Conservation (phyloP, 2,888 invertebrate species). For the Horisme vitalbata region DNA sequence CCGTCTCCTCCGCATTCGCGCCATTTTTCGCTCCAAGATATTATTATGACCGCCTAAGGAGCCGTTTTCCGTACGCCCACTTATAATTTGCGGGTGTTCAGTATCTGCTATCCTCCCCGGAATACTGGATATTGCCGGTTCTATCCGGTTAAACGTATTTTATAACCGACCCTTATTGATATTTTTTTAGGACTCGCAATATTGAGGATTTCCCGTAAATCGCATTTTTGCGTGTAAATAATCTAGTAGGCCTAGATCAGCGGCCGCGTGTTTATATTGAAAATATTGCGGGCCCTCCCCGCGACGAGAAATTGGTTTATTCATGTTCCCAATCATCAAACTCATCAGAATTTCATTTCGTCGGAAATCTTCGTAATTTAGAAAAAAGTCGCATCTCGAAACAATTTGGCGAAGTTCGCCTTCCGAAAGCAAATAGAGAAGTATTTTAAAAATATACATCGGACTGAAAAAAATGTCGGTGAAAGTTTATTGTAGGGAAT, state of each 20-base stretch:
- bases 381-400: conserved; percentile 48
- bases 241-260: conserved; percentile 30
- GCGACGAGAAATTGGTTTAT: conserved; percentile 38
- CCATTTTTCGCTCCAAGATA: conserved; percentile 72
- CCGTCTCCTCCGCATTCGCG: conserved; percentile 46
- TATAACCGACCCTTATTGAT: conserved; percentile 51
- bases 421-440: conserved; percentile 61
- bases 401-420: conserved; percentile 57
- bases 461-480: conserved; percentile 51
- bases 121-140: conserved; percentile 46
- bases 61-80: conserved; percentile 65
- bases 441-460: conserved; percentile 64
- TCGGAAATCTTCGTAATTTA: conserved; percentile 51
- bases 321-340: conserved; percentile 49
- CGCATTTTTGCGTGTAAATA: conserved; percentile 26
- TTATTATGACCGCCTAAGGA: conserved; percentile 74
- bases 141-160: conserved; percentile 50
- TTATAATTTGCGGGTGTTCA: conserved; percentile 68
- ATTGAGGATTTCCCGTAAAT: conserved; percentile 24
- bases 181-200: conserved; percentile 47
- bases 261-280: conserved; percentile 30
- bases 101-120: conserved; percentile 59
- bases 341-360: conserved; percentile 57
- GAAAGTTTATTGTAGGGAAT: conserved; percentile 62
- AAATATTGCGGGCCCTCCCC: conserved; percentile 30